Conservation (phyloP, 2,888 invertebrate species). For the Plutella xylostella region DNA sequence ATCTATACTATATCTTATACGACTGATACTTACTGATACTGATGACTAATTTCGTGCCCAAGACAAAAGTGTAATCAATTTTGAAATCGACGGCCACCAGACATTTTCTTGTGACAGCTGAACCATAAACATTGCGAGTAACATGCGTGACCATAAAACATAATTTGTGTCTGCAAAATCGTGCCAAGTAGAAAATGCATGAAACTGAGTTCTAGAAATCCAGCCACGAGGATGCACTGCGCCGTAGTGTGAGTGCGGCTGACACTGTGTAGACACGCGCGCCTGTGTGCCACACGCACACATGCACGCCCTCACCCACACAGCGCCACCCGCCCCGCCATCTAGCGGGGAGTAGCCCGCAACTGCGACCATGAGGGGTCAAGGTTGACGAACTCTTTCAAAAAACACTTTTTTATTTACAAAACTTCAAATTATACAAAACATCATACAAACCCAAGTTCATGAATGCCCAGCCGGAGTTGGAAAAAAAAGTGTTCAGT, state of each 20-base stretch:
- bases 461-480: neutral
- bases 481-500: neutral
- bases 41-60: no score
- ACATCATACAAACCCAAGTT: neutral
- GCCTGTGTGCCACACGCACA: slow-evolving; percentile 24
- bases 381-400: slow-evolving; percentile 55
- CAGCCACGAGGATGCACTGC: neutral
- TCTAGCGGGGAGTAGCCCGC: slow-evolving; percentile 41
- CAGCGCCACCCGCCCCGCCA: slow-evolving; percentile 32
- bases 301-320: neutral
- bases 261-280: slow-evolving; percentile 25
- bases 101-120: no score
- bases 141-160: neutral
- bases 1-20: no score
- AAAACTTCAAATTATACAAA: neutral
- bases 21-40: no score
- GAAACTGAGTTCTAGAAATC: neutral
- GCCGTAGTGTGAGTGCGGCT: neutral
- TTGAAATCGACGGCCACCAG: no score
- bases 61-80: no score
- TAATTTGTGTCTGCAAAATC: neutral
- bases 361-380: slow-evolving; percentile 30
- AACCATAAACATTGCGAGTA: no score
- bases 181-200: neutral
- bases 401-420: slow-evolving; percentile 1